These are phyloP conservation scores for Synanthedon andrenaeformis DNA, from an alignment of 2,888 invertebrate species.

Conservation along the genomic window DNA sequence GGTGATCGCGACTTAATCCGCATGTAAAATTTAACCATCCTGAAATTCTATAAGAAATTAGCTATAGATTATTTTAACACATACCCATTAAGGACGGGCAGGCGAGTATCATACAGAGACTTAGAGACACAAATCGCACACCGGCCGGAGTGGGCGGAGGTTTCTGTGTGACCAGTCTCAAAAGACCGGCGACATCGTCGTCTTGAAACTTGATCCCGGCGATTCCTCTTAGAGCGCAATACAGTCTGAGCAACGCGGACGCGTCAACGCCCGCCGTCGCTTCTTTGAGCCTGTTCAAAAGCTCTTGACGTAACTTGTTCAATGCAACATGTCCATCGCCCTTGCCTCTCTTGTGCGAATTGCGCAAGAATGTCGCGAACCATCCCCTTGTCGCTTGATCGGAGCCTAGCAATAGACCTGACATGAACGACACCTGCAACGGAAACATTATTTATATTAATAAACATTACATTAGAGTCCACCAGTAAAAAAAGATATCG, in stretches of 20 bases:
- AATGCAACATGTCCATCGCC: constrained; percentile 79
- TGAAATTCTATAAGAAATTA: no score
- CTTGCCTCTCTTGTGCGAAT: constrained; percentile 83
- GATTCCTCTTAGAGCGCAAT: constrained; percentile 92
- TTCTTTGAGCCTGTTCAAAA: constrained; percentile 78
- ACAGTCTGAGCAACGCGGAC: constrained; percentile 88
- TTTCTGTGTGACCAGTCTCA: constrained; percentile 88
- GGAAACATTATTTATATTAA: neutral
- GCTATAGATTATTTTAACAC: constrained; percentile 15
- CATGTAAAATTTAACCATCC: no score
- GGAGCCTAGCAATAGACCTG: constrained; percentile 89
- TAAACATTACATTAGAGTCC: neutral
- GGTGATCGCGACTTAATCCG: no score
- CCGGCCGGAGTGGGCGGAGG: constrained; percentile 93
- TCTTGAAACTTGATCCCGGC: constrained; percentile 94
- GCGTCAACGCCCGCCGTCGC: constrained; percentile 82
- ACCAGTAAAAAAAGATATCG: neutral
- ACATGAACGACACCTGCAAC: constrained; percentile 82
- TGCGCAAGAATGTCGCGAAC: constrained; percentile 92
- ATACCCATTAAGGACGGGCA: constrained; percentile 86
- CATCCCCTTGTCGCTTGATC: constrained; percentile 91
- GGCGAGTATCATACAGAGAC: constrained; percentile 93
- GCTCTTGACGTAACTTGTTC: constrained; percentile 79
- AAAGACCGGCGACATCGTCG: constrained; percentile 87
- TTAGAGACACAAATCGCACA: constrained; percentile 91